Evolutionary conservation across 1,140 invertebrate species (phyloP), one percentile per base, ranked within the genome.

Genomic region (Drosophila teissieri): DNA sequence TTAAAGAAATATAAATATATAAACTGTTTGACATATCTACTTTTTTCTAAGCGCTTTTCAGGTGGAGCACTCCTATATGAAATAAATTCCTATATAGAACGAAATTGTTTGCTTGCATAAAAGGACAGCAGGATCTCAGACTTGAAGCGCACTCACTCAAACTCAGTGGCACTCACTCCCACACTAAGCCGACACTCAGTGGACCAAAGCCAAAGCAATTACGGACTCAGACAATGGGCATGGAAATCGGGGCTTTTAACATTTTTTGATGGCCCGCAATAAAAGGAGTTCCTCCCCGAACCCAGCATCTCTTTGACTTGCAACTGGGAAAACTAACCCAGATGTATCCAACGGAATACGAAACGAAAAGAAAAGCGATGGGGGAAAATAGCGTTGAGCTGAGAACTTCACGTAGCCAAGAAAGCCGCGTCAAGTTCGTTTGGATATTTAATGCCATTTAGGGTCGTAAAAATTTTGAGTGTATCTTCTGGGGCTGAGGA

Each of bases 371-470:
- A 19, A n/a, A 24, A 42, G 14, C 40, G 17, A 11, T 15, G 34
- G 42, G 34, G 31, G 31, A 17, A 56, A 49, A 64, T 8, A 55
- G 72, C 73, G 61, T 22, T 36, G 72, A 75, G 53, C 73, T 65
- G 39, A 55, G 54, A 76, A 74, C 49, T 85, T 75, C 78, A 88
- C 75, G 82, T 88, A 86, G 75, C 83, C 79, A 67, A 67, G 78
- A 69, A 80, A 80, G 76, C 76, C 73, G 72, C 81, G 73, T 85
- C 81, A 85, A 81, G 81, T 78, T 86, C 79, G 63, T 80, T 89
- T 79, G 80, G 79, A 89, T 83, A 89, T 89, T 88, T 88, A 88
- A 89, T 88, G 83, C 80, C 72, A 76, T 83, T 79, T 73, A 53
- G 52, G 83, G 72, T 88, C 83, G 83, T 88, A 88, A 88, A 88